Conservation (phyloP, 2,888 invertebrate species). For the Megamerina dolium region DNA sequence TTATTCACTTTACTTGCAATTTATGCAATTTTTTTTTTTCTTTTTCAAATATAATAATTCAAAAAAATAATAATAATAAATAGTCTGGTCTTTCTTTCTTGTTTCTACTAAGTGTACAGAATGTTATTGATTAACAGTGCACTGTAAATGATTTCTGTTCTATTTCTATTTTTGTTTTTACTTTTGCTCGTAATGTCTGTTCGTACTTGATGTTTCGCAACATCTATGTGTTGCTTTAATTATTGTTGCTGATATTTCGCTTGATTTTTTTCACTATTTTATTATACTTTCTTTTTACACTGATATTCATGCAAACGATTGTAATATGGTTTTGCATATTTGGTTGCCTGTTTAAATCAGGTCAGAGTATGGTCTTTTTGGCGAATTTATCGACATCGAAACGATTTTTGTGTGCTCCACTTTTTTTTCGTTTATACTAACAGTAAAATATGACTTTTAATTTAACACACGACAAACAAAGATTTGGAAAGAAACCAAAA, state of each 20-base stretch:
- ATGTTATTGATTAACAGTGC: too few species aligned
- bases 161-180: conserved; percentile 1
- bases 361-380: conserved; percentile 41
- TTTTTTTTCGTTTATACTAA: too few species aligned
- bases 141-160: not conserved
- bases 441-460: too few species aligned
- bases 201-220: not conserved
- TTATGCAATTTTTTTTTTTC: not conserved
- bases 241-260: conserved; percentile 8
- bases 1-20: not conserved
- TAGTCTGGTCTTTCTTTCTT: conserved; percentile 1
- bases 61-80: too few species aligned
- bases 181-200: conserved; percentile 4
- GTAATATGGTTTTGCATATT: too few species aligned
- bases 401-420: conserved; percentile 19
- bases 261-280: conserved; percentile 1
- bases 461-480: too few species aligned
- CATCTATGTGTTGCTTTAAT: conserved; percentile 12
- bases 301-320: too few species aligned
- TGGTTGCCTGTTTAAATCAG: conserved; percentile 40
- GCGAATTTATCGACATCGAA: conserved; percentile 47
- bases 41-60: too few species aligned
- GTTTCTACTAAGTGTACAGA: not conserved
- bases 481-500: too few species aligned
- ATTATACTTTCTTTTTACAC: conserved; percentile 2